A percentile compares a stretch with the other conserved stretches of the same genome.
Conservation (phyloP, 2,888 invertebrate genomes). For the Drosophila mayaguana region DNA sequence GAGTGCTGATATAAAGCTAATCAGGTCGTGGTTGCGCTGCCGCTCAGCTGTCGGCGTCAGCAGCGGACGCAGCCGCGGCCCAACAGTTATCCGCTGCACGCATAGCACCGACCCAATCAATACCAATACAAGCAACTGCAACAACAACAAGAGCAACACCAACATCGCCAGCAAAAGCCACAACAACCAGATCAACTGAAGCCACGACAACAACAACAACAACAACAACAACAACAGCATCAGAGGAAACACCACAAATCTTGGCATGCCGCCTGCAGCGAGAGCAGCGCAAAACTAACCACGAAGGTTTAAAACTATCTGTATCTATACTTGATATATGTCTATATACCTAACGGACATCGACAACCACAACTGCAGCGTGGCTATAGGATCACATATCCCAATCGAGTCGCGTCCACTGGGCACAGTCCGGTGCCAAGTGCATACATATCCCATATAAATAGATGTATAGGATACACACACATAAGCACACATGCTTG, state of each 20-base stretch:
- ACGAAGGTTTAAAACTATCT: conserved; percentile 60
- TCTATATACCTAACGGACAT: background rate
- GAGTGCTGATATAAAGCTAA: conserved; percentile 85
- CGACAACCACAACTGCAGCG: background rate
- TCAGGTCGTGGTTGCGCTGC: conserved; percentile 48
- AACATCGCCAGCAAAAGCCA: conserved; percentile 34
- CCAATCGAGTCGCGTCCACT: too few relatives aligned
- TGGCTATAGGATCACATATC: background rate
- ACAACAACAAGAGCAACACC: conserved; percentile 22
- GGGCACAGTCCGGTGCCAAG: conserved; percentile 1
- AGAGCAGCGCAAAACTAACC: conserved; percentile 49
- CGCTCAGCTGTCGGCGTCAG: conserved; percentile 51
- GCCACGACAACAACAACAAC: conserved; percentile 16
- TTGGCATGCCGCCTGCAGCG: conserved; percentile 52
- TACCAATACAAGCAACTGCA: conserved; percentile 27
- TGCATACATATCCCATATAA: conserved; percentile 11
- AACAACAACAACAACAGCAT: conserved; percentile 38
- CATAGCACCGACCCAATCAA: conserved; percentile 64
- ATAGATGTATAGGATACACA: conserved; percentile 3
- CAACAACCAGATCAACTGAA: conserved; percentile 28
- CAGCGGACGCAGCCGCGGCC: conserved; percentile 42
- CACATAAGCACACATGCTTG: background rate
- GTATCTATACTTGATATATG: background rate
- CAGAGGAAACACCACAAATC: conserved; percentile 69
- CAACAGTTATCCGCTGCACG: conserved; percentile 69